Evolutionary conservation across 2,888 invertebrate species (phyloP).

Genomic region (Anoplius nigerrimus): DNA sequence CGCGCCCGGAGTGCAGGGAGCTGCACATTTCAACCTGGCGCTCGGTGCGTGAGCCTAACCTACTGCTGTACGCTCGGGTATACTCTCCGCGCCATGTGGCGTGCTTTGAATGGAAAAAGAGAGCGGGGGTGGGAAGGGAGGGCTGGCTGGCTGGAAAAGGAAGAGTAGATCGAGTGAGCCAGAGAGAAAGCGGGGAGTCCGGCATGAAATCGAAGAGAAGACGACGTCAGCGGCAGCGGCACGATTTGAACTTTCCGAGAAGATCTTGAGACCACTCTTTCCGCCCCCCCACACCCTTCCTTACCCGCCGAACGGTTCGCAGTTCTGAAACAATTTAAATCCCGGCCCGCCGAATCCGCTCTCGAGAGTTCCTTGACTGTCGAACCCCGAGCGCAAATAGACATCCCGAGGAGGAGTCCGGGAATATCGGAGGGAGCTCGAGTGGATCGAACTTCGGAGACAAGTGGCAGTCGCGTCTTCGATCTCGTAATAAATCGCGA

Average conservation of each 20-base stretch:
- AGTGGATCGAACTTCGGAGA: background rate
- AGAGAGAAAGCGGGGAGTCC: conserved; percentile 6
- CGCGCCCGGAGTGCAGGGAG: no score
- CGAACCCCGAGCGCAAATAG: conserved; percentile 45
- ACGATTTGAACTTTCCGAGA: conserved; percentile 49
- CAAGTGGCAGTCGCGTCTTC: no score
- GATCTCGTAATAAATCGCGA: no score
- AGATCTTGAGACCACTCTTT: conserved; percentile 43
- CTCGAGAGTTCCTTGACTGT: conserved; percentile 38
- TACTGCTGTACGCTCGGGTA: no score
- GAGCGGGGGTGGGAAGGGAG: no score
- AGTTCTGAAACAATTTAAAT: conserved; percentile 57
- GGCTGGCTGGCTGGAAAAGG: no score
- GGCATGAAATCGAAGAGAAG: conserved; percentile 40
- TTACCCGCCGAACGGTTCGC: conserved; percentile 7
- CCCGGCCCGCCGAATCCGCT: conserved; percentile 34
- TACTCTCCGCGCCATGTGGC: no score
- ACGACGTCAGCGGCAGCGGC: conserved; percentile 46
- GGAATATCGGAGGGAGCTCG: background rate
- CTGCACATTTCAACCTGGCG: no score
- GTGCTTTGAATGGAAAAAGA: no score
- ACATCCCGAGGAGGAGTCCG: conserved; percentile 23
- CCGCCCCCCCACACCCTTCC: conserved; percentile 33
- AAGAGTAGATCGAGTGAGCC: no score
- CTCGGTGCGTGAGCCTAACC: no score